Base-by-base conservation (phyloP, 2,113 vertebrate genomes). In the Leptosomus discolor region DNA sequence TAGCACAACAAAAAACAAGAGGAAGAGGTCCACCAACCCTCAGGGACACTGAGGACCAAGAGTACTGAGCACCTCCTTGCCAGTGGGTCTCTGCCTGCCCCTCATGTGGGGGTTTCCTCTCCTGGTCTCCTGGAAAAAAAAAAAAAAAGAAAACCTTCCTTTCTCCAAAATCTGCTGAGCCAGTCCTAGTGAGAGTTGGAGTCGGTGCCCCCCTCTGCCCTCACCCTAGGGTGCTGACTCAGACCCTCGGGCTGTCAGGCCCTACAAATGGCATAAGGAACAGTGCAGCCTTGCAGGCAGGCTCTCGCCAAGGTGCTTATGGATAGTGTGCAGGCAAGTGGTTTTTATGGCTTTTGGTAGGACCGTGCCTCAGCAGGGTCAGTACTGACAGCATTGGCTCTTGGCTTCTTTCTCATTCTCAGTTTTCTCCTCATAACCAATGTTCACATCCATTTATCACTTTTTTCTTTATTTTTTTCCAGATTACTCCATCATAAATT, bases 161-260 rank as follows among this genome's bases (percentile, higher is more conserved):
- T 53, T 80, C 54, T 81, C 54, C 80, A 73, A 74, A 37, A 68
- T 14, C 11, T 9, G 0, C 48, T 46, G 32, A 87, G 14, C 18
- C 1, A 3, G 9, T 61, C 10, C 13, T 48, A 21, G 16, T 37
- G 37, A 82, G n/a, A 67, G 11, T 12, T 46, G 53, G 26, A 68
- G 21, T 11, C 30, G 39, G 26, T 43, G 36, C 5, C 30, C 3
- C 11, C 13, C 24, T 36, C 18, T 58, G 13, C n/a, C 10, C 24
- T 17, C 0, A 3, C 9, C 24, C 12, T 7, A 56, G n/a, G 46
- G 17, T 5, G 1, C 9, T 1, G 0, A 14, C 7, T 6, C 27
- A 57, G 36, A 61, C 34, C 6, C 27, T 54, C 2, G 2, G 24
- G 11, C 4, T 50, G 46, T 22, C 51, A 86, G 56, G 22, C 5